Conservation (phyloP, 2,797 vertebrate genomes). For the Echeneis naucrates region DNA sequence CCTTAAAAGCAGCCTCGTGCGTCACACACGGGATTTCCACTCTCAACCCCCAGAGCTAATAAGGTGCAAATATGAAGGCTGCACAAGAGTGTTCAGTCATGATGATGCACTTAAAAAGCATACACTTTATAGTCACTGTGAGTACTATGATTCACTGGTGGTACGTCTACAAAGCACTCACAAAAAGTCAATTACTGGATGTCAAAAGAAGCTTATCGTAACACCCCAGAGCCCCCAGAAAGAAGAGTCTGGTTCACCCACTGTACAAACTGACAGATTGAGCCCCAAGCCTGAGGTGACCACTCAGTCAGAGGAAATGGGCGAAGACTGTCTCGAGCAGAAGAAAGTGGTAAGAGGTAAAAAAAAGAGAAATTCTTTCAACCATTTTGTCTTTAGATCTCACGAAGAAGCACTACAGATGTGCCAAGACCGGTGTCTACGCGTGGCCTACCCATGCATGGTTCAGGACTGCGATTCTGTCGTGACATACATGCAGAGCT, state of each 20-base stretch:
- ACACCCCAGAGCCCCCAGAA: slow-evolving; percentile 62
- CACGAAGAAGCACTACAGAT: slow-evolving; percentile 95
- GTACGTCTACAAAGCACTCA: slow-evolving; percentile 89
- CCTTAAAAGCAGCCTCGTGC: slow-evolving; percentile 92
- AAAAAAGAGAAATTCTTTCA: background rate
- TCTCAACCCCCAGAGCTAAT: slow-evolving; percentile 77
- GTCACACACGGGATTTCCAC: slow-evolving; percentile 85
- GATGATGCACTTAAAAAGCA: slow-evolving; percentile 90
- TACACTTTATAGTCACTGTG: slow-evolving; percentile 88
- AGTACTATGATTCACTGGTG: slow-evolving; percentile 91
- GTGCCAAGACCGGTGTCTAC: slow-evolving; percentile 91
- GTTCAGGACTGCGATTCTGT: slow-evolving; percentile 94
- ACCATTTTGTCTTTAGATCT: slow-evolving; percentile 82
- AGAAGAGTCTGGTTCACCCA: slow-evolving; percentile 57
- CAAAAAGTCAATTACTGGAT: slow-evolving; percentile 85
- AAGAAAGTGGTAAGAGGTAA: slow-evolving; percentile 2
- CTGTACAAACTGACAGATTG: slow-evolving; percentile 49
- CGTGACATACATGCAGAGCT: slow-evolving; percentile 89
- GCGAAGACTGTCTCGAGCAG: slow-evolving; percentile 10
- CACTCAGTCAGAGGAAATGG: slow-evolving; percentile 35
- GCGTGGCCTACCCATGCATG: slow-evolving; percentile 94
- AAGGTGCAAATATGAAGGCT: slow-evolving; percentile 92
- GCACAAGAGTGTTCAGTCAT: slow-evolving; percentile 89
- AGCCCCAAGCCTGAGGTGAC: slow-evolving; percentile 43
- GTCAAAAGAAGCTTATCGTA: slow-evolving; percentile 88